These are phyloP conservation scores for Euura lappo DNA, from an alignment of 1,140 invertebrate genomes.

Conservation along the genomic window DNA sequence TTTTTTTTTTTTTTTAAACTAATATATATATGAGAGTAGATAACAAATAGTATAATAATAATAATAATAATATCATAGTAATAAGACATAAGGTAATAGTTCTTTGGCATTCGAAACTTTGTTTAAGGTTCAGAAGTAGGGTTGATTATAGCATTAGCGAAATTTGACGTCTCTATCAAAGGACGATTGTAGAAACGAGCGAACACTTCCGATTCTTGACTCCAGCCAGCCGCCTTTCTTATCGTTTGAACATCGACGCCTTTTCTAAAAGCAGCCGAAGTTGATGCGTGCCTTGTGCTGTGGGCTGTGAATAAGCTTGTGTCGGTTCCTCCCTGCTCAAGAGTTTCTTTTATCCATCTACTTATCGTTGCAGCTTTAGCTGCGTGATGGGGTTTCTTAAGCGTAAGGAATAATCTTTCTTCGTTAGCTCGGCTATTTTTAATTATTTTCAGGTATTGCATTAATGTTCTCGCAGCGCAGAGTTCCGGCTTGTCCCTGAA, in stretches of 20 bases:
- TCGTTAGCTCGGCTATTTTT: slow-evolving; percentile 3
- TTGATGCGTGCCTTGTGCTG: too few relatives aligned
- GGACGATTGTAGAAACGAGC: slow-evolving; percentile 33
- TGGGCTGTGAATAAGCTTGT: slow-evolving; percentile 31
- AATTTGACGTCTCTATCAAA: neutral
- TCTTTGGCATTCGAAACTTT: too few relatives aligned
- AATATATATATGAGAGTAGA: too few relatives aligned
- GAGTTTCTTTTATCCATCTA: slow-evolving; percentile 28
- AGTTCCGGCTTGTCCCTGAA: neutral
- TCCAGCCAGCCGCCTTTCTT: slow-evolving; percentile 22
- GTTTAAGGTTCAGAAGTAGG: neutral
- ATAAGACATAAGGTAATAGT: too few relatives aligned
- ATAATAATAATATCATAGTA: too few relatives aligned
- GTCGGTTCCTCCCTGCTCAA: slow-evolving; percentile 28
- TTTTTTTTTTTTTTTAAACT: too few relatives aligned
- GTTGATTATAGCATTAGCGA: neutral
- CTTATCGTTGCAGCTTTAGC: slow-evolving; percentile 27
- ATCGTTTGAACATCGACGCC: too few relatives aligned
- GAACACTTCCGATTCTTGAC: slow-evolving; percentile 31
- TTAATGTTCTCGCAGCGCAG: slow-evolving; percentile 11
- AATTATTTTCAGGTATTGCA: neutral
- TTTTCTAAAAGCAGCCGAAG: too few relatives aligned
- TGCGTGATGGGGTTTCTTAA: slow-evolving; percentile 28
- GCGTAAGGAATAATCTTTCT: slow-evolving; percentile 23
- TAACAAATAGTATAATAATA: too few relatives aligned